These are phyloP conservation scores for Automeris io DNA, from an alignment of 2,888 invertebrate genomes.

Conservation along the genomic window DNA sequence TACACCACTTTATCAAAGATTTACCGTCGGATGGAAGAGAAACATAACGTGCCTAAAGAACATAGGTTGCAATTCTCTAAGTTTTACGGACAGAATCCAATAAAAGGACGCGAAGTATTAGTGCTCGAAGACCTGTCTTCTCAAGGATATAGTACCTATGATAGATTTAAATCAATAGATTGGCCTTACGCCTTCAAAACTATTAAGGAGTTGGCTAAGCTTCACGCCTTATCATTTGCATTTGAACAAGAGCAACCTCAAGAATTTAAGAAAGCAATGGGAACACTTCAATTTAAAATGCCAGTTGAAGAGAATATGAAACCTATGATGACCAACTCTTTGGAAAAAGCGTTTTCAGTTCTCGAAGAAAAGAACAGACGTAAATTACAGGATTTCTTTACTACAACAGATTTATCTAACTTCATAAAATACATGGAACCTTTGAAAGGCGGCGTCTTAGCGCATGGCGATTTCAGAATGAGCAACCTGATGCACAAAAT, in stretches of 20 bases:
- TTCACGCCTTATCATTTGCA: neutral
- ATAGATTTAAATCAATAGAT: constrained; percentile 2
- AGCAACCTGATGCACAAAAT: constrained; percentile 8
- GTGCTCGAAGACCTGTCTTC: constrained; percentile 5
- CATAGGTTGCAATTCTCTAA: neutral
- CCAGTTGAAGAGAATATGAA: neutral
- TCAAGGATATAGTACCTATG: neutral
- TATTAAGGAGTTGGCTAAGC: neutral
- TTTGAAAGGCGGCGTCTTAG: neutral
- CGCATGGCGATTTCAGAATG: constrained; percentile 3
- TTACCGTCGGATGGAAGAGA: constrained; percentile 1
- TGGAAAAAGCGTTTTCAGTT: neutral
- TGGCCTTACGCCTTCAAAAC: neutral
- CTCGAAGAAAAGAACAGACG: neutral
- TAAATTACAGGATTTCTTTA: neutral
- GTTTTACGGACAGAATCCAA: neutral
- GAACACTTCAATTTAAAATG: neutral
- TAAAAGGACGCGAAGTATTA: neutral
- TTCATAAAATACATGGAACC: neutral
- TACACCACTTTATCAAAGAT: neutral
- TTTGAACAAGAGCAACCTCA: neutral
- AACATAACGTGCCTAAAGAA: constrained; percentile 12
- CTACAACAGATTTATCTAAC: neutral
- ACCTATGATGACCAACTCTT: neutral
- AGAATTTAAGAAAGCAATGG: neutral